Conservation (phyloP, 2,113 vertebrate species). For the Saccopteryx bilineata region DNA sequence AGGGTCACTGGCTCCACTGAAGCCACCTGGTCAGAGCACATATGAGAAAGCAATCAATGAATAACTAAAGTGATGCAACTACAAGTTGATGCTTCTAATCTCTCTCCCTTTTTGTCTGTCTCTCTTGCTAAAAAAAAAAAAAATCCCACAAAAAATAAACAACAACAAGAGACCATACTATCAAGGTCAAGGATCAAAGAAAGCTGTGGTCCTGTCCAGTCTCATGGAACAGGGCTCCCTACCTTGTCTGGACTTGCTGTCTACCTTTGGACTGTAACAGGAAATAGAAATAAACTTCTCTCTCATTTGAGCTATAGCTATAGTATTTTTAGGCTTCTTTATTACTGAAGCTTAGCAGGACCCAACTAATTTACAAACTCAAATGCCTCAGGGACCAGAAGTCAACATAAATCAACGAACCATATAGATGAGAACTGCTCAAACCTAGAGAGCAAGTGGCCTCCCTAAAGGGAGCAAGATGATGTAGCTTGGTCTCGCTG, state of each 20-base stretch:
- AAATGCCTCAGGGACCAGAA: not conserved
- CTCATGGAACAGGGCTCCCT: not conserved
- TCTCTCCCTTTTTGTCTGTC: too few species aligned
- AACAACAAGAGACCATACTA: too few species aligned
- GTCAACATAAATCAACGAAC: not conserved
- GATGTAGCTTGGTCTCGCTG: fast-evolving
- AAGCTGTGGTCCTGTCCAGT: not conserved
- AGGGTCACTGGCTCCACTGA: too few species aligned
- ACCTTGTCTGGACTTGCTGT: not conserved
- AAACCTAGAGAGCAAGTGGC: not conserved
- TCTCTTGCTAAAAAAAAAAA: too few species aligned
- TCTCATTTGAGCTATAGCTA: not conserved
- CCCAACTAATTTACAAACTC: not conserved
- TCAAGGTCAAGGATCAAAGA: not conserved
- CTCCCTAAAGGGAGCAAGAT: not conserved
- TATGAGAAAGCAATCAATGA: too few species aligned
- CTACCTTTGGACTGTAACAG: not conserved
- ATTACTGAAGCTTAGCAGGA: not conserved
- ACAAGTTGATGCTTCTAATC: too few species aligned
- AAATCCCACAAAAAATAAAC: too few species aligned
- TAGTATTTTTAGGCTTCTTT: not conserved
- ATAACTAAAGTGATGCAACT: too few species aligned
- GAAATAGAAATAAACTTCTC: not conserved
- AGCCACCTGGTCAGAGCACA: too few species aligned
- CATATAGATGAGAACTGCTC: not conserved